Evolutionary conservation across 2,888 invertebrate species (phyloP).

Genomic region (Drosophila melanosoma): DNA sequence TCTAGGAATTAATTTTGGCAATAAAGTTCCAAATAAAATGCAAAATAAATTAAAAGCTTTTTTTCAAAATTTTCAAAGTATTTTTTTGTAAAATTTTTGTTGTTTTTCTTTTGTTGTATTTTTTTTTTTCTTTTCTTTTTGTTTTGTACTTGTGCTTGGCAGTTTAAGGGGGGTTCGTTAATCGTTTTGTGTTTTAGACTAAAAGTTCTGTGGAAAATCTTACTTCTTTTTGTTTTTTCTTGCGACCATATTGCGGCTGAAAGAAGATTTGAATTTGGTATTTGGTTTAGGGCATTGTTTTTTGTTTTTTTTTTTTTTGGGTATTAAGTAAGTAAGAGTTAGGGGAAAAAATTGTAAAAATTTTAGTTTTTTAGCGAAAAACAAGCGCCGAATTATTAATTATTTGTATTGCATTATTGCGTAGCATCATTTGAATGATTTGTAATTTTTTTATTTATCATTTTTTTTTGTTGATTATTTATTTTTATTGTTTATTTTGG

Average conservation of each 20-base stretch:
- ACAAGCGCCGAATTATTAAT: conserved; percentile 65
- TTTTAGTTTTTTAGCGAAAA: conserved; percentile 53
- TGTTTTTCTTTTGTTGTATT: conserved; percentile 13
- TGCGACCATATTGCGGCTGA: conserved; percentile 92
- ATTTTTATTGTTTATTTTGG: conserved; percentile 33
- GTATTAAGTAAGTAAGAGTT: conserved; percentile 53
- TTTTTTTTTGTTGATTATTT: conserved; percentile 13
- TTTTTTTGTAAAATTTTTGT: conserved; percentile 26
- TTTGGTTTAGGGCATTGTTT: conserved; percentile 64
- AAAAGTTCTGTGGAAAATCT: conserved; percentile 87
- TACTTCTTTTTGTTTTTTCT: conserved; percentile 99
- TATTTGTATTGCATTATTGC: conserved; percentile 38
- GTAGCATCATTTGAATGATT: conserved; percentile 29
- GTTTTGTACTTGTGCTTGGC: conserved; percentile 21
- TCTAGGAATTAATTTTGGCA: conserved; percentile 61
- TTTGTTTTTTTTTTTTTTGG: conserved; percentile 13
- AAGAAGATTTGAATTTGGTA: conserved; percentile 83
- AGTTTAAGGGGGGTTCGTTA: conserved; percentile 36
- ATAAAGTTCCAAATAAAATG: conserved; percentile 55
- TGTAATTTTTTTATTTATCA: not conserved
- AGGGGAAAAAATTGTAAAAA: conserved; percentile 32
- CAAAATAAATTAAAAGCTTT: conserved; percentile 54
- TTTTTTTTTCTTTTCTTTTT: conserved; percentile 15
- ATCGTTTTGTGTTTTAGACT: conserved; percentile 56
- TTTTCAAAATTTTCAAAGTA: conserved; percentile 3